Evolutionary conservation across 2,797 vertebrate genomes (phyloP).

Genomic region (Eptatretus atami): DNA sequence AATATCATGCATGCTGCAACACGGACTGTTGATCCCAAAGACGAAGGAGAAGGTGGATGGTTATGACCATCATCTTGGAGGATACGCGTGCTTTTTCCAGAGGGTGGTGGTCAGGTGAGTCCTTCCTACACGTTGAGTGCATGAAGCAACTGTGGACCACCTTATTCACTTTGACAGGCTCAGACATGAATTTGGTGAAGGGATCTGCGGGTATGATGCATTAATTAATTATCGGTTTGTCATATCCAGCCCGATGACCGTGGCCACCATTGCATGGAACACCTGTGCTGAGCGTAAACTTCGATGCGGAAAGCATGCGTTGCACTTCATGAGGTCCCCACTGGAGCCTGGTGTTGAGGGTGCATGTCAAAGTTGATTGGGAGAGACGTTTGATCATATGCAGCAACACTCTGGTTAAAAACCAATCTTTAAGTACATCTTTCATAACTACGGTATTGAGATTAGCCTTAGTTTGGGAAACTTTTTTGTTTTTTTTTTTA

Average conservation of each 20-base stretch:
- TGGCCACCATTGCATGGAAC: conserved; percentile 32
- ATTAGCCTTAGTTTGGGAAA: not conserved
- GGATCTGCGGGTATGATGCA: no score
- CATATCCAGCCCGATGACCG: conserved; percentile 38
- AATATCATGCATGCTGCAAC: conserved; percentile 36
- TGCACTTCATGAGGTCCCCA: conserved; percentile 36
- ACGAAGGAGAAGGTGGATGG: conserved; percentile 35
- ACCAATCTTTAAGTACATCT: not conserved
- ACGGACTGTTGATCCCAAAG: conserved; percentile 25
- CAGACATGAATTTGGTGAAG: no score
- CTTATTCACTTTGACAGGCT: no score
- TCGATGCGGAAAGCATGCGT: conserved; percentile 32
- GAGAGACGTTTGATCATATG: conserved; percentile 88
- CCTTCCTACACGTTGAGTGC: no score
- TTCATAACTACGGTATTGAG: not conserved
- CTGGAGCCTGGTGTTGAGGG: conserved; percentile 30
- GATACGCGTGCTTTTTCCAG: conserved; percentile 75
- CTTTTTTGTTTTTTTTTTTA: not conserved
- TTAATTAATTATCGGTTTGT: no score
- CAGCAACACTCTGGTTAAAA: conserved; percentile 72
- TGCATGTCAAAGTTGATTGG: conserved; percentile 48
- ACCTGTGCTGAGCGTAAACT: conserved; percentile 40
- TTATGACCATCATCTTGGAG: conserved; percentile 40
- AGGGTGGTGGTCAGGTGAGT: conserved; percentile 61
- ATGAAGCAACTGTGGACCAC: no score